These are phyloP conservation scores for Venustaconcha ellipsiformis DNA, from an alignment of 1,140 invertebrate genomes.

Conservation along the genomic window DNA sequence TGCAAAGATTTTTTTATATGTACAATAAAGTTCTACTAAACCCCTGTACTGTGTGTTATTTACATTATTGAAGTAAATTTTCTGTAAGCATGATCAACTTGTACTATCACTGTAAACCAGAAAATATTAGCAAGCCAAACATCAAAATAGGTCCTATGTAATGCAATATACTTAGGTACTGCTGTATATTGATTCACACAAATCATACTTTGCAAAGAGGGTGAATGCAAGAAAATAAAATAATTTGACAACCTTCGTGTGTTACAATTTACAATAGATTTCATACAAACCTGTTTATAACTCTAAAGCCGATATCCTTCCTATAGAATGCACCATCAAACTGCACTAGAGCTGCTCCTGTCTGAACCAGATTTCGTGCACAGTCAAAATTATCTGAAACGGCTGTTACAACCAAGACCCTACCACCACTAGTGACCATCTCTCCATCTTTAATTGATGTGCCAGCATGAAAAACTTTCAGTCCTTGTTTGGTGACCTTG, in stretches of 20 bases:
- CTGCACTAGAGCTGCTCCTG: constrained; percentile 76
- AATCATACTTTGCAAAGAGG: too few species aligned
- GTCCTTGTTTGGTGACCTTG: constrained; percentile 52
- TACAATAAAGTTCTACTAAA: too few species aligned
- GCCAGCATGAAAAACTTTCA: constrained; percentile 73
- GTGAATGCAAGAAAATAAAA: neutral
- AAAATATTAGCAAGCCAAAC: too few species aligned
- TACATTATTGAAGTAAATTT: too few species aligned
- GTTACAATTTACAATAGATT: neutral
- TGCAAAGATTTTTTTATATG: too few species aligned
- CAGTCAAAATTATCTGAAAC: constrained; percentile 76
- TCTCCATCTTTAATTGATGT: constrained; percentile 63
- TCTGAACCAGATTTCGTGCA: constrained; percentile 75
- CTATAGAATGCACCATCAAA: constrained; percentile 90
- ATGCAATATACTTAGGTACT: too few species aligned
- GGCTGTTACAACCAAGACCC: constrained; percentile 87
- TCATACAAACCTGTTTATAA: constrained; percentile 78
- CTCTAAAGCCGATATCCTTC: constrained; percentile 90
- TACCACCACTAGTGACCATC: constrained; percentile 89
- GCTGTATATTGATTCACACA: too few species aligned
- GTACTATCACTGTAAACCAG: too few species aligned
- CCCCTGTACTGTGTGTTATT: too few species aligned
- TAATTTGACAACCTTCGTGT: neutral
- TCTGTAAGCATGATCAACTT: too few species aligned
- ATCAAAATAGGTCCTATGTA: too few species aligned